Conservation (phyloP, 2,113 vertebrate species). For the Anhinga rufa region DNA sequence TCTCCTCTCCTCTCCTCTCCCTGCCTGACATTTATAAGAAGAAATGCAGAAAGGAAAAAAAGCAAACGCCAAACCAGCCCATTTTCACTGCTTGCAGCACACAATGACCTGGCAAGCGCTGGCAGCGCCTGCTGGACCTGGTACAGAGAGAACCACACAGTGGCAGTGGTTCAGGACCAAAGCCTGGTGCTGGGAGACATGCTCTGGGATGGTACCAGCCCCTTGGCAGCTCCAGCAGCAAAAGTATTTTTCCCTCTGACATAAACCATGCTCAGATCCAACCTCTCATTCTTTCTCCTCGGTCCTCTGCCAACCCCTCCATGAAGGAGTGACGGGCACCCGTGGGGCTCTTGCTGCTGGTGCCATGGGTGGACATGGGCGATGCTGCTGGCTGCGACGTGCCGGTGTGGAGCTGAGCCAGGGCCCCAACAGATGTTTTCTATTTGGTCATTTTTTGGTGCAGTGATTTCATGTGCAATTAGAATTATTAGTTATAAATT, state of each 20-base stretch:
- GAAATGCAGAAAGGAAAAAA: not conserved
- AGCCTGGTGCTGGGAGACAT: not conserved
- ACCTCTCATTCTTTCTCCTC: not conserved
- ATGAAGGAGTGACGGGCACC: rapidly evolving
- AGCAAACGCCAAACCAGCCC: no score
- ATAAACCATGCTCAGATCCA: not conserved
- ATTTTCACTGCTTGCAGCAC: not conserved
- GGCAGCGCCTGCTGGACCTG: not conserved
- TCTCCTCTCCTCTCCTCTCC: no score
- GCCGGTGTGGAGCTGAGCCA: rapidly evolving
- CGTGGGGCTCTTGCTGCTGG: not conserved
- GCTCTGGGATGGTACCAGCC: not conserved
- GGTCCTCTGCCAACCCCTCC: not conserved
- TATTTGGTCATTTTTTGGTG: not conserved
- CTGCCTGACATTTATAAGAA: not conserved
- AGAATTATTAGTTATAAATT: not conserved
- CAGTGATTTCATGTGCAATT: not conserved
- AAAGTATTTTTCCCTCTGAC: not conserved
- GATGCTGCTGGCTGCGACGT: not conserved
- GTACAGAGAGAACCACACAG: not conserved
- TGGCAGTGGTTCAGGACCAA: not conserved
- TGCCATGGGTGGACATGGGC: rapidly evolving
- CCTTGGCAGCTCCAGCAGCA: not conserved
- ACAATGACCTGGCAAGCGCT: not conserved
- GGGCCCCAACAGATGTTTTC: not conserved